These are phyloP conservation scores for Sesia bembeciformis DNA, from an alignment of 2,888 invertebrate genomes.

Conservation along the genomic window DNA sequence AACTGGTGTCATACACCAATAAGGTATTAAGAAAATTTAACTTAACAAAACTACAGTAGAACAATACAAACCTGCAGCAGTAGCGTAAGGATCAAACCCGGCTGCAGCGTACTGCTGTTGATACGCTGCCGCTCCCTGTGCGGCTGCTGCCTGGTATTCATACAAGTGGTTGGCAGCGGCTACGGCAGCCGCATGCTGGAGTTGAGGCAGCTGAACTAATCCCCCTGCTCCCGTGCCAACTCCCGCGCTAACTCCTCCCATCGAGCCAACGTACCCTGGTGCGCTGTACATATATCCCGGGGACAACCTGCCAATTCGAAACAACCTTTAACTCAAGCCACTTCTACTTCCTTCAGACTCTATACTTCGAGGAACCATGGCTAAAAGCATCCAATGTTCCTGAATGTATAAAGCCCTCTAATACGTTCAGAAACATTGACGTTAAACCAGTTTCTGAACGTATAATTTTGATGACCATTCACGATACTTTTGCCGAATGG, in stretches of 20 bases:
- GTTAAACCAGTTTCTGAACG: constrained; percentile 10
- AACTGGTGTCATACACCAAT: no score
- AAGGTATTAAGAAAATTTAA: no score
- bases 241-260: constrained; percentile 71
- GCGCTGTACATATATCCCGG: constrained; percentile 84
- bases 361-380: neutral
- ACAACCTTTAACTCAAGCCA: constrained; percentile 3
- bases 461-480: constrained; percentile 26
- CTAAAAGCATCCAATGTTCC: no score
- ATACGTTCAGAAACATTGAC: no score
- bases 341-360: neutral
- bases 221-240: constrained; percentile 78
- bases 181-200: constrained; percentile 83
- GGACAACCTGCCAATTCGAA: constrained; percentile 52
- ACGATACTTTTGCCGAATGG: constrained; percentile 11
- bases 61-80: constrained; percentile 77
- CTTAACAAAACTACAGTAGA: neutral
- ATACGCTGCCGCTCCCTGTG: constrained; percentile 80
- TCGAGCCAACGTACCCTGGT: constrained; percentile 85
- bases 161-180: constrained; percentile 89
- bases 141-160: constrained; percentile 86
- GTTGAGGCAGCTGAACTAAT: constrained; percentile 79
- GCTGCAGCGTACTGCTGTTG: constrained; percentile 83
- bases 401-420: no score
- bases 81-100: constrained; percentile 84